Percentiles rank a stretch among this genome's conserved stretches.
phyloP scores from a whole-genome alignment of 2,888 invertebrate genomes.

The Chaitophorus viminalis region DNA sequence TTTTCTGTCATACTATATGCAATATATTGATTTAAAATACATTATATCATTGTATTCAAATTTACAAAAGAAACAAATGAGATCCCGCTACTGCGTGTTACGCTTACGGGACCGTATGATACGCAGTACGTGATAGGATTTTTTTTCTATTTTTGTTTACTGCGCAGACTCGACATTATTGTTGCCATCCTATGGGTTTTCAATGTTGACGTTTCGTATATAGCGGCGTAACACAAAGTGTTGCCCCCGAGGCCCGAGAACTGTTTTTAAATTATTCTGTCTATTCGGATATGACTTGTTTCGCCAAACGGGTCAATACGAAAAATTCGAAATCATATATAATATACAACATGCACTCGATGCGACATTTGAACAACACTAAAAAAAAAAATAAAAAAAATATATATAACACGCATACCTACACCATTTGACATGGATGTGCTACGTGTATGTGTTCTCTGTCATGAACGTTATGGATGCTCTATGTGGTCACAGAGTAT shows the following conservation, averaged over 20 bases:
- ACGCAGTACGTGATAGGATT: neutral
- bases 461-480: neutral
- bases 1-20: neutral
- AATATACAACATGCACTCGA: neutral
- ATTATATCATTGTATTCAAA: neutral
- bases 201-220: neutral
- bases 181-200: conserved; percentile 26
- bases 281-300: conserved; percentile 35
- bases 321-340: neutral
- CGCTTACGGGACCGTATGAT: neutral
- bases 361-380: neutral
- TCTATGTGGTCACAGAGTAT: neutral
- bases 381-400: neutral
- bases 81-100: neutral
- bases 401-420: neutral
- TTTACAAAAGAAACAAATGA: conserved; percentile 16
- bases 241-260: conserved; percentile 49
- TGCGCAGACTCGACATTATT: conserved; percentile 12
- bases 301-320: conserved; percentile 5
- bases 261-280: conserved; percentile 33
- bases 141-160: neutral
- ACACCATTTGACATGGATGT: neutral
- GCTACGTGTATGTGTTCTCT: neutral
- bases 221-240: neutral
- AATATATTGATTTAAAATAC: conserved; percentile 5